Evolutionary conservation across 64 coral and sea anemone genomes (phyloP), one percentile per base, ranked within the genome.

Genomic region (Exaiptasia diaphana): DNA sequence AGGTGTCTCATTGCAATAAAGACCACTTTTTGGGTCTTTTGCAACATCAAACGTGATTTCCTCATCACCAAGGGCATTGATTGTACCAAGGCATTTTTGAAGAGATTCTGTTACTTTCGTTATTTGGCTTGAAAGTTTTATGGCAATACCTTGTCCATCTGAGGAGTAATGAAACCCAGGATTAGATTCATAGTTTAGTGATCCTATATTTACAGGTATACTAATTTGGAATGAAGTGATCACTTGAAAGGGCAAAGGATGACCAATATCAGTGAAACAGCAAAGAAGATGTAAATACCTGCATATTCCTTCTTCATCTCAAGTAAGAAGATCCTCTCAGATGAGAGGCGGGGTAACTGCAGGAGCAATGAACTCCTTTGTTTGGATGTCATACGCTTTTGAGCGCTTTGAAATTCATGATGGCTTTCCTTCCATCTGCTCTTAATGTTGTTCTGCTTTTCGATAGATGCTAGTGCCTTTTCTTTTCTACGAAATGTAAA

Each of bases 291-390:
- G 53, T n/a, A 56, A 56, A 25, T 1, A 72, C 81, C 81, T 84
- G 64, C 38, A 72, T 72, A 84, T 84, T 84, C 73, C 41, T 52
- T 42, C 53, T 84, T 84, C 53, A 71, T 67, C 48, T 84, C 65
- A 40, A 84, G 41, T 13, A 61, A 36, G 38, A 84, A 72, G 1
- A 41, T 59, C 29, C 68, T 43, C 67, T 81, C 62, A 48, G 61
- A 81, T 32, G 78, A 57, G 29, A 81, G 29, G 38, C 64, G 34
- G 42, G 64, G 78, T 1, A 81, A 29, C 20, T n/a, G 31, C 24
- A 81, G 6, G 5, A 53, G 3, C 21, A 48, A 39, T 48, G 28
- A 34, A 45, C 4, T 39, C 26, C 18, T 41, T 20, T 52, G 41
- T 32, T 81, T 81, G 42, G 15, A 0, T 34, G 17, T 67, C 28